These are phyloP conservation scores for Carassius gibelio DNA, from an alignment of 2,113 vertebrate genomes.

Conservation along the genomic window DNA sequence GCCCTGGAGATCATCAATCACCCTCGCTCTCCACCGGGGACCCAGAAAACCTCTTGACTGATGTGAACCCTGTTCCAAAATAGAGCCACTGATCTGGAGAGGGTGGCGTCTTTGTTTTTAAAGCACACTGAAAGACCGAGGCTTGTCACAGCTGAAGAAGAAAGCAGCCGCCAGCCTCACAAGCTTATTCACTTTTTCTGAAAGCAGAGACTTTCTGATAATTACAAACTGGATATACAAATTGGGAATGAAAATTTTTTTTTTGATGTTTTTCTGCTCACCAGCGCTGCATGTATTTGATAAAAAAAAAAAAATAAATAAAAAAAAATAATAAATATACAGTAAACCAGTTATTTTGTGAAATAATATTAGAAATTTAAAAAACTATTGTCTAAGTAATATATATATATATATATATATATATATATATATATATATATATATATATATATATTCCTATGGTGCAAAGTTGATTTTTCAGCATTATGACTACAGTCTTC, in stretches of 20 bases:
- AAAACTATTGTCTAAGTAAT: neutral
- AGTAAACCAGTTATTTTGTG: neutral
- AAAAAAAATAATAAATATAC: too few species aligned
- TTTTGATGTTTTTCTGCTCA: neutral
- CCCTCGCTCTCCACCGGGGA: constrained; percentile 28
- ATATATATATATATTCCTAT: too few species aligned
- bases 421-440: neutral
- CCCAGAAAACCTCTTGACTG: constrained; percentile 43
- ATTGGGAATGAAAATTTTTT: too few species aligned
- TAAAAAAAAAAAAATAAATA: neutral
- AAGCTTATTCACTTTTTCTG: neutral
- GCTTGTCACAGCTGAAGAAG: constrained; percentile 43
- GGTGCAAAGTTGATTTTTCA: too few species aligned
- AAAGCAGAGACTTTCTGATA: neutral
- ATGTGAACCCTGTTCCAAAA: constrained; percentile 43
- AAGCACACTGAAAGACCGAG: constrained; percentile 45
- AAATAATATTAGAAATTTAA: neutral
- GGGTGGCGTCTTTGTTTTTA: constrained; percentile 50
- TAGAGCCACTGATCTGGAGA: constrained; percentile 51
- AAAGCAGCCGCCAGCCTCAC: neutral
- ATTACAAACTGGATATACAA: neutral
- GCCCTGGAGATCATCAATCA: constrained; percentile 62
- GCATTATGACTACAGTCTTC: too few species aligned
- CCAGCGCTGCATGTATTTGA: neutral
- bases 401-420: neutral